Conservation (phyloP, 2,888 invertebrate species). For the Operophtera brumata region DNA sequence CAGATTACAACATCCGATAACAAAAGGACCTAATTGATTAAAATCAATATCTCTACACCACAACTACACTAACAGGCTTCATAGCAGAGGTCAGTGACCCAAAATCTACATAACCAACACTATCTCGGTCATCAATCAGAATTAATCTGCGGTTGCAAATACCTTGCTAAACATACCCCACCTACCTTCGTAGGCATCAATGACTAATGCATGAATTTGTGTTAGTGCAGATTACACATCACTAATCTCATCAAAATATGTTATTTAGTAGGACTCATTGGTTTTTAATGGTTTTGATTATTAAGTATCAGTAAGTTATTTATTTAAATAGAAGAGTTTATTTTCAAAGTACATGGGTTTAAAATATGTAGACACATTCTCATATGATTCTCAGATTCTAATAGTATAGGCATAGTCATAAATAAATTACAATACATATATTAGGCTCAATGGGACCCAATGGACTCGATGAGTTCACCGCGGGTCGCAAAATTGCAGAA, state of each 20-base stretch:
- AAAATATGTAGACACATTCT: too few species aligned
- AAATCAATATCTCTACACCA: constrained; percentile 1
- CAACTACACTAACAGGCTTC: background rate
- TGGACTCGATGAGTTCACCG: too few species aligned
- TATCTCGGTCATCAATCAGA: constrained; percentile 55
- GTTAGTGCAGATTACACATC: constrained; percentile 17
- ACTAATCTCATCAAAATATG: constrained; percentile 7
- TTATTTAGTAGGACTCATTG: background rate
- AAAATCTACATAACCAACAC: constrained; percentile 28
- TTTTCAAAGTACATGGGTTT: too few species aligned
- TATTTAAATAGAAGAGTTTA: too few species aligned
- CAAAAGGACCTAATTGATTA: background rate
- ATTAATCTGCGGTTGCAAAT: constrained; percentile 49
- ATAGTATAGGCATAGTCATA: too few species aligned
- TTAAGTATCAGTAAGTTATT: background rate
- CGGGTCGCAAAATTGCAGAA: too few species aligned
- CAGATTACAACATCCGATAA: background rate
- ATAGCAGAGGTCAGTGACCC: constrained; percentile 45
- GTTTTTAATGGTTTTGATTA: background rate
- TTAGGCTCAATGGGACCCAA: too few species aligned
- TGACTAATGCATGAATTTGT: constrained; percentile 29
- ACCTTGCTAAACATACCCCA: constrained; percentile 31
- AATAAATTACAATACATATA: too few species aligned
- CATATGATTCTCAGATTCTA: too few species aligned
- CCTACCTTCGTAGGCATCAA: constrained; percentile 27